A percentile compares a stretch with the other conserved stretches of the same genome.
These are phyloP conservation scores for Siphamia tubifer DNA, from an alignment of 2,113 vertebrate species.

Conservation along the genomic window DNA sequence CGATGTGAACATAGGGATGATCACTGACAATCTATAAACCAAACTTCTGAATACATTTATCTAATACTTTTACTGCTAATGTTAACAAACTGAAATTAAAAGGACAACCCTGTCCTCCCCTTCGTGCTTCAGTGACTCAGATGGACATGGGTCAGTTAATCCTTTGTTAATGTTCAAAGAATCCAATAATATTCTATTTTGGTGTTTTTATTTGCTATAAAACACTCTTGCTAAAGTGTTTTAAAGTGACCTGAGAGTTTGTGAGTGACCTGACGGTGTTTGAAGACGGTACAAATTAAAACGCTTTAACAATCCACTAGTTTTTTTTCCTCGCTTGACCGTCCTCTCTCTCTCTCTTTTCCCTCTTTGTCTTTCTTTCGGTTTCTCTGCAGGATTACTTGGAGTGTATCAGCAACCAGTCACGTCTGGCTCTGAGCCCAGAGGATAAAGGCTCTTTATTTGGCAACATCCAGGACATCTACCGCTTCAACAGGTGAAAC, in stretches of 20 bases:
- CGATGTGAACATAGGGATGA: too few relatives aligned
- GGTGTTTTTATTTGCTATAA: too few relatives aligned
- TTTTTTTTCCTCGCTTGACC: constrained; percentile 15
- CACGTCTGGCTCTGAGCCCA: constrained; percentile 84
- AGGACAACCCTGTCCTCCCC: too few relatives aligned
- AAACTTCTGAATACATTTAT: too few relatives aligned
- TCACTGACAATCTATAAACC: too few relatives aligned
- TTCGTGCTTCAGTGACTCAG: too few relatives aligned
- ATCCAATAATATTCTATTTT: too few relatives aligned
- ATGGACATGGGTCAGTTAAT: too few relatives aligned
- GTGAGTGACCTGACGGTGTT: neutral
- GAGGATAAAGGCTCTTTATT: constrained; percentile 92
- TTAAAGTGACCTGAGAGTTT: neutral
- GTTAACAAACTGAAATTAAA: too few relatives aligned
- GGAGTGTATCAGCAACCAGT: constrained; percentile 89
- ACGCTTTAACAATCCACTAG: neutral
- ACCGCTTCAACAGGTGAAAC: constrained; percentile 89
- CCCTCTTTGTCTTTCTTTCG: neutral
- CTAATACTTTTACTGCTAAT: too few relatives aligned
- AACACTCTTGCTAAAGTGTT: neutral
- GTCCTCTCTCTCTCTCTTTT: neutral
- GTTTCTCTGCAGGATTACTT: constrained; percentile 88
- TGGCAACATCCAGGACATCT: constrained; percentile 96
- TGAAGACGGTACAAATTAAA: neutral
- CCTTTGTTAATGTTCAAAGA: too few relatives aligned